Evolutionary conservation across 2,113 vertebrate genomes (phyloP).

Genomic region (Zosterops lateralis): DNA sequence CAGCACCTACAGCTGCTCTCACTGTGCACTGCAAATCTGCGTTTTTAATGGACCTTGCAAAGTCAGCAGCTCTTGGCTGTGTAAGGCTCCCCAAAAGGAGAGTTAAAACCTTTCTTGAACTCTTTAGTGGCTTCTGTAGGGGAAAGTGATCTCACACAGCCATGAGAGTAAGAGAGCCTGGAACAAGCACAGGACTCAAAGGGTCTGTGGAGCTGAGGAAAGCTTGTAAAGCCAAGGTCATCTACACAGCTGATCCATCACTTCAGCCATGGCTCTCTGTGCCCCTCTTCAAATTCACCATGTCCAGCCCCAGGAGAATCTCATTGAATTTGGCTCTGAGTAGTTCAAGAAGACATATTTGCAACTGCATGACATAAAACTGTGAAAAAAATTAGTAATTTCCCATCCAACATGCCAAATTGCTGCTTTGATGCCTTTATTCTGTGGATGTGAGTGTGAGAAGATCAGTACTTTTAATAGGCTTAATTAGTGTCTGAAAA

Average conservation of each 20-base stretch:
- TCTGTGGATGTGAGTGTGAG: background rate
- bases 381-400: background rate
- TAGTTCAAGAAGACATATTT: background rate
- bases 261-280: background rate
- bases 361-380: background rate
- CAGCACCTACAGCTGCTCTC: background rate
- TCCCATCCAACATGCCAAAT: background rate
- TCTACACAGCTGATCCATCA: no score
- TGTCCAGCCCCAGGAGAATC: background rate
- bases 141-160: background rate
- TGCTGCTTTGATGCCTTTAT: slow-evolving; percentile 1
- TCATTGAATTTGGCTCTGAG: background rate
- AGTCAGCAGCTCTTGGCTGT: background rate
- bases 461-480: background rate
- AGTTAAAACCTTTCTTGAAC: background rate
- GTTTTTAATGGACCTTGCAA: fast-evolving
- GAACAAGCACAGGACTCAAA: background rate
- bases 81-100: background rate
- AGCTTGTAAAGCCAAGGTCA: background rate
- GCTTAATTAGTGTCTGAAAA: slow-evolving; percentile 31
- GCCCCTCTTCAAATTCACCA: background rate
- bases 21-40: background rate
- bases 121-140: background rate
- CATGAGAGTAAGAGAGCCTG: background rate
- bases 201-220: background rate